Percentiles rank a stretch among this genome's conserved stretches.
These are phyloP conservation scores for Drosophila anomalata DNA, from an alignment of 2,888 invertebrate genomes.

Conservation along the genomic window DNA sequence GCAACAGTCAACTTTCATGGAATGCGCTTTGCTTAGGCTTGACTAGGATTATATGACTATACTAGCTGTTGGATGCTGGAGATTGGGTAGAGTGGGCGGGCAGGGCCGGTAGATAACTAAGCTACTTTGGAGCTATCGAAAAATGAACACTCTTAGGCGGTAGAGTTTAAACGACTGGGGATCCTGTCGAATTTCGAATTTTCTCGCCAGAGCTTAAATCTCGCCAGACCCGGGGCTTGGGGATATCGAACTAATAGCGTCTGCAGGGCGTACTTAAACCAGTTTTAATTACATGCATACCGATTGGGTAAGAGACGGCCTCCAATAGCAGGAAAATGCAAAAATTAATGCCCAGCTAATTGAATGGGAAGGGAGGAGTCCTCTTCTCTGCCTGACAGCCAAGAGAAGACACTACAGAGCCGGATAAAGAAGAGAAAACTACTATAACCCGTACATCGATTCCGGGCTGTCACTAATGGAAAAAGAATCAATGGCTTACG, in stretches of 20 bases:
- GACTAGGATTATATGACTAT: slow-evolving; percentile 48
- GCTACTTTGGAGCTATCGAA: slow-evolving; percentile 61
- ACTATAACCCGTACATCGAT: slow-evolving; percentile 21
- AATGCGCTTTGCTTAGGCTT: slow-evolving; percentile 56
- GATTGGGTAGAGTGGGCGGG: neutral
- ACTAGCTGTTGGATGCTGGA: slow-evolving; percentile 14
- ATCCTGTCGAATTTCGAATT: slow-evolving; percentile 4
- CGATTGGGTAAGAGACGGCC: slow-evolving; percentile 47
- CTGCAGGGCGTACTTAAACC: slow-evolving; percentile 56
- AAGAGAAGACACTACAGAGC: slow-evolving; percentile 30
- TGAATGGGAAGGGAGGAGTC: slow-evolving; percentile 56
- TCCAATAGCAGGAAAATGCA: slow-evolving; percentile 35
- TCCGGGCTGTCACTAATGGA: slow-evolving; percentile 65
- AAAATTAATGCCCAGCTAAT: slow-evolving; percentile 63
- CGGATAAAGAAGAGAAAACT: slow-evolving; percentile 10
- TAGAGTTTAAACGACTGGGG: slow-evolving; percentile 35
- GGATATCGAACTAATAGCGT: neutral
- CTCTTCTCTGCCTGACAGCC: neutral
- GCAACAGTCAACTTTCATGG: slow-evolving; percentile 40
- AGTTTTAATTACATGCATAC: slow-evolving; percentile 76
- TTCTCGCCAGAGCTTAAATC: slow-evolving; percentile 20
- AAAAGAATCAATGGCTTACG: slow-evolving; percentile 75
- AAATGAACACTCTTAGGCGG: slow-evolving; percentile 41
- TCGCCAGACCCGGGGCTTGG: slow-evolving; percentile 7
- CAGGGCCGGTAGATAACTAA: slow-evolving; percentile 42